These are phyloP conservation scores for Lucinisca nassula DNA, from an alignment of 2,888 invertebrate species.

Conservation along the genomic window DNA sequence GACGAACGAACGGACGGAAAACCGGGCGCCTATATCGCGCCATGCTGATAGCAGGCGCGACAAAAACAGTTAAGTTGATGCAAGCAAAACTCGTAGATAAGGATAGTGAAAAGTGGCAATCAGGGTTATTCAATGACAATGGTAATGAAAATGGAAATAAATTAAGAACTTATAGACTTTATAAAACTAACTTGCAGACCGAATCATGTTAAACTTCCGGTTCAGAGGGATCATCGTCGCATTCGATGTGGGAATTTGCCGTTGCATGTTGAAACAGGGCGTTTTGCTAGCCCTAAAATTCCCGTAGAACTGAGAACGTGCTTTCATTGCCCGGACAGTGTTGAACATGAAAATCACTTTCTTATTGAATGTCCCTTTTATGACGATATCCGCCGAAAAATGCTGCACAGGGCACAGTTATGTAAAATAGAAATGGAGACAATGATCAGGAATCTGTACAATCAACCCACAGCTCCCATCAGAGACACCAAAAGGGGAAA, in stretches of 20 bases:
- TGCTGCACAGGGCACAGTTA: background rate
- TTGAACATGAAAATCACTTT: background rate
- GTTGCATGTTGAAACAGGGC: background rate
- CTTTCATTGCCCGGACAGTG: background rate
- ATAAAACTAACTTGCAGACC: no score
- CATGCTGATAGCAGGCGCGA: no score
- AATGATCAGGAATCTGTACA: no score
- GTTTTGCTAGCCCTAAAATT: background rate
- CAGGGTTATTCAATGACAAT: background rate
- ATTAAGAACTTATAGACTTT: constrained; percentile 10
- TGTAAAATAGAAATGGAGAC: background rate
- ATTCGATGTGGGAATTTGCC: background rate
- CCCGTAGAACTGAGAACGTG: background rate
- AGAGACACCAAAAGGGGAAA: no score
- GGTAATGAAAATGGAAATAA: background rate
- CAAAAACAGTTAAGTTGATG: no score
- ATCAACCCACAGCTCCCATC: no score
- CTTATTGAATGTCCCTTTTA: background rate
- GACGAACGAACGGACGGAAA: no score
- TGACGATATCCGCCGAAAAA: background rate
- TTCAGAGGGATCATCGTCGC: background rate
- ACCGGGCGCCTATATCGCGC: no score
- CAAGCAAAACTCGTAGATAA: background rate
- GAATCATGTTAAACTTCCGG: background rate
- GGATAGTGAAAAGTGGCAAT: background rate